Conservation (phyloP, 2,113 vertebrate genomes). For the Psittacus erithacus region DNA sequence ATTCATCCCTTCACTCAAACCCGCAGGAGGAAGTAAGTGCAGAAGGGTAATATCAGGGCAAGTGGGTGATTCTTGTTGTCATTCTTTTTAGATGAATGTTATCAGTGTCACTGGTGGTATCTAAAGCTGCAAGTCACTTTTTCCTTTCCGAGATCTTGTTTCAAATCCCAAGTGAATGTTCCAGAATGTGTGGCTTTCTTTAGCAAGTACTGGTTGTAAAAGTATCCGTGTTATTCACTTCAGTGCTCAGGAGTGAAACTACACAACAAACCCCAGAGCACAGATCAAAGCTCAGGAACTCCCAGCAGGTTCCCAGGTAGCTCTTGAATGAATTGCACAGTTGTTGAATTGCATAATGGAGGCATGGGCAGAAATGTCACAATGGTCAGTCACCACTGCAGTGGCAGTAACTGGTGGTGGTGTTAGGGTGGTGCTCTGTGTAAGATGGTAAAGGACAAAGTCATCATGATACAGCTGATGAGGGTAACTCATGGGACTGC, state of each 20-base stretch:
- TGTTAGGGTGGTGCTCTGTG: neutral
- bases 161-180: neutral
- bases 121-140: neutral
- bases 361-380: neutral
- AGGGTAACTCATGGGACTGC: neutral
- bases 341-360: neutral
- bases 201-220: neutral
- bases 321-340: neutral
- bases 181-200: neutral
- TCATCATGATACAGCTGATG: neutral
- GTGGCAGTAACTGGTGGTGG: neutral
- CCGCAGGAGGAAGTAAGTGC: neutral
- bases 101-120: neutral
- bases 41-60: neutral
- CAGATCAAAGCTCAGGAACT: neutral
- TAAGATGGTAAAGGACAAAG: neutral
- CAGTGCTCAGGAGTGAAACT: neutral
- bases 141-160: neutral
- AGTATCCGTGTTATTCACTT: neutral
- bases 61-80: neutral
- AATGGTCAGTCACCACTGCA: neutral
- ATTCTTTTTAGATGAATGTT: neutral
- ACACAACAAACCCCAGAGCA: neutral
- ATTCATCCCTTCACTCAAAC: neutral
- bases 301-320: neutral